Evolutionary conservation across 2,113 vertebrate species (phyloP).

Genomic region (Circaetus gallicus): DNA sequence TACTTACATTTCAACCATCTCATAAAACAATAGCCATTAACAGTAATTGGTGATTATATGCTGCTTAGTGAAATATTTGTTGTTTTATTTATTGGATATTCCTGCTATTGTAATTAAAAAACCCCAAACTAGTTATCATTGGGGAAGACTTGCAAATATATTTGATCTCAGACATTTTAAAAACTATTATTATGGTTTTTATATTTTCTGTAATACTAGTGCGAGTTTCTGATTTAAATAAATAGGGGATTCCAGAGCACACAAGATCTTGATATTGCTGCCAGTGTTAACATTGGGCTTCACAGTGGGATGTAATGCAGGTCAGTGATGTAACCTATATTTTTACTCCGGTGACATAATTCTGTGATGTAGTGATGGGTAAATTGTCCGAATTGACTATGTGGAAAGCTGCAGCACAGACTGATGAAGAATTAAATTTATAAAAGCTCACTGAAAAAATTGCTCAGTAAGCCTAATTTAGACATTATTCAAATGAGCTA

Average conservation of each 20-base stretch:
- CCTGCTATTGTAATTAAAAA: neutral
- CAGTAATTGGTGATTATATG: neutral
- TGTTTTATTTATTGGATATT: neutral
- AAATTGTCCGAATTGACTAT: neutral
- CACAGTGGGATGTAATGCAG: fast-evolving
- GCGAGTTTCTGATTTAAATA: neutral
- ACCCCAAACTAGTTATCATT: neutral
- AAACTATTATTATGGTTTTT: neutral
- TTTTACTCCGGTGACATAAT: neutral
- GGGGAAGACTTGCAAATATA: neutral
- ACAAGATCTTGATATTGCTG: neutral
- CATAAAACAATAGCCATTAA: neutral
- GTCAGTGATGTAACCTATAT: neutral
- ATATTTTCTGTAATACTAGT: neutral
- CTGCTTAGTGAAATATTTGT: neutral
- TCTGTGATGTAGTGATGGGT: neutral
- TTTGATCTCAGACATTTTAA: neutral
- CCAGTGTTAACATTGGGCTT: neutral
- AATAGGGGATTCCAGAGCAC: neutral
- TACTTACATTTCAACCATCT: neutral
- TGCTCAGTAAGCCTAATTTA: neutral
- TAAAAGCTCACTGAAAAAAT: neutral
- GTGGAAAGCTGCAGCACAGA: neutral
- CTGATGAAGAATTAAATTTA: neutral
- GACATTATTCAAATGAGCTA: neutral